These are phyloP conservation scores for Phymanthus crucifer DNA, from an alignment of 92 coral and sea anemone species.

Conservation along the genomic window DNA sequence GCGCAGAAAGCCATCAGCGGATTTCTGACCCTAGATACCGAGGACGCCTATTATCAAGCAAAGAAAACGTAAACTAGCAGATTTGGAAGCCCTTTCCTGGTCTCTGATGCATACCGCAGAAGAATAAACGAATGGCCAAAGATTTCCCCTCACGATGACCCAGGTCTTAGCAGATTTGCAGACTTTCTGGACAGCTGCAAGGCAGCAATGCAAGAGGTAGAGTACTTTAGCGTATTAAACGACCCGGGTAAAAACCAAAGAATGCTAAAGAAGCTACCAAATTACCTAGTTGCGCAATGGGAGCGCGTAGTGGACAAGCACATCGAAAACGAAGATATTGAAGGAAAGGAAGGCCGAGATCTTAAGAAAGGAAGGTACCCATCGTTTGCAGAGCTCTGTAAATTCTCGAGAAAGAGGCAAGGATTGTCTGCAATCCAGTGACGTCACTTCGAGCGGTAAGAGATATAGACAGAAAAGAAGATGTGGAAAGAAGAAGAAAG, in stretches of 20 bases:
- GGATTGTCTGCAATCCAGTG: constrained; percentile 36
- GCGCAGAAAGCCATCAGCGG: constrained; percentile 37
- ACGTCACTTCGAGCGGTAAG: constrained; percentile 9
- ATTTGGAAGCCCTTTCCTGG: constrained; percentile 10
- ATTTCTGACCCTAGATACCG: constrained; percentile 2
- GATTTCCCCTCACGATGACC: constrained; percentile 32
- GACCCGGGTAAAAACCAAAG: constrained; percentile 20
- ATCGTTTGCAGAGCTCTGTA: constrained; percentile 39
- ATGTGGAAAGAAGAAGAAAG: background rate
- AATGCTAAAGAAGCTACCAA: constrained; percentile 25
- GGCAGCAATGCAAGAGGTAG: background rate
- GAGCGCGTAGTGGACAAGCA: constrained; percentile 19
- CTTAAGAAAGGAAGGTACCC: background rate
- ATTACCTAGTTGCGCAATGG: constrained; percentile 22
- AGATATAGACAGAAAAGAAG: background rate
- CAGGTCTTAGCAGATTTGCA: constrained; percentile 16
- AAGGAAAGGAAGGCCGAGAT: too few relatives aligned
- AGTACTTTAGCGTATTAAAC: constrained; percentile 1
- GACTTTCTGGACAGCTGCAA: constrained; percentile 34
- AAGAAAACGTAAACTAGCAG: constrained; percentile 7
- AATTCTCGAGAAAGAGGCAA: constrained; percentile 25
- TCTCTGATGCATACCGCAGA: constrained; percentile 38
- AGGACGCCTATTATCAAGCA: constrained; percentile 17
- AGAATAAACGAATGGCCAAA: constrained; percentile 48
- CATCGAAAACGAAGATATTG: too few relatives aligned